phyloP scores from a whole-genome alignment of 2,113 vertebrate genomes.

The Lagopus muta region DNA sequence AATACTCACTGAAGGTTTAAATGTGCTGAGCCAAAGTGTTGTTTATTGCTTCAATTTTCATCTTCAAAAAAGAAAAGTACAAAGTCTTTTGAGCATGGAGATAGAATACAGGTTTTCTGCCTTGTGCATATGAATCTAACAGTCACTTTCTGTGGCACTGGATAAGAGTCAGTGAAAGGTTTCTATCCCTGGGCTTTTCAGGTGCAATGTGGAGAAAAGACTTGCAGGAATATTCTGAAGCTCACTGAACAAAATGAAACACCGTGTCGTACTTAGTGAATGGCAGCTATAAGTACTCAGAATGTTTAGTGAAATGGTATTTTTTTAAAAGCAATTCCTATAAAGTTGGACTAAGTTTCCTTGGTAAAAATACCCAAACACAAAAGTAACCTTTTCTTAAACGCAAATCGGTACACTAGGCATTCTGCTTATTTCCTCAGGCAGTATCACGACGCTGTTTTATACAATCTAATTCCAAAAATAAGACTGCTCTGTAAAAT shows the following conservation, averaged over 20 bases:
- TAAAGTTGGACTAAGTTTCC: not conserved
- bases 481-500: not conserved
- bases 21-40: not conserved
- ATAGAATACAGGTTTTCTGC: not conserved
- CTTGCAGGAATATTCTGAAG: not conserved
- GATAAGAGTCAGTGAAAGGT: not conserved
- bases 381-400: rapidly evolving
- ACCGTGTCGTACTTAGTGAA: not conserved
- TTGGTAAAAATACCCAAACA: not conserved
- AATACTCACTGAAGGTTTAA: not conserved
- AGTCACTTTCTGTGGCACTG: not conserved
- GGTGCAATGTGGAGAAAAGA: not conserved
- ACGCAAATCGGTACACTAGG: not conserved
- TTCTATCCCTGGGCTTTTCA: not conserved
- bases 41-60: not conserved
- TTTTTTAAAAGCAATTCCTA: not conserved
- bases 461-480: not conserved
- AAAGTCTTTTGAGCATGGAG: not conserved
- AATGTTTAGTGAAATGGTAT: not conserved
- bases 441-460: not conserved
- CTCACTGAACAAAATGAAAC: not conserved
- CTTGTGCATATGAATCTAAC: not conserved
- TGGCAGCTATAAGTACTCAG: not conserved
- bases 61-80: not conserved
- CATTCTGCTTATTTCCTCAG: not conserved